Evolutionary conservation across 1,140 invertebrate species (phyloP), one percentile per base, ranked within the genome.

Genomic region (Drosophila parabipectinata): DNA sequence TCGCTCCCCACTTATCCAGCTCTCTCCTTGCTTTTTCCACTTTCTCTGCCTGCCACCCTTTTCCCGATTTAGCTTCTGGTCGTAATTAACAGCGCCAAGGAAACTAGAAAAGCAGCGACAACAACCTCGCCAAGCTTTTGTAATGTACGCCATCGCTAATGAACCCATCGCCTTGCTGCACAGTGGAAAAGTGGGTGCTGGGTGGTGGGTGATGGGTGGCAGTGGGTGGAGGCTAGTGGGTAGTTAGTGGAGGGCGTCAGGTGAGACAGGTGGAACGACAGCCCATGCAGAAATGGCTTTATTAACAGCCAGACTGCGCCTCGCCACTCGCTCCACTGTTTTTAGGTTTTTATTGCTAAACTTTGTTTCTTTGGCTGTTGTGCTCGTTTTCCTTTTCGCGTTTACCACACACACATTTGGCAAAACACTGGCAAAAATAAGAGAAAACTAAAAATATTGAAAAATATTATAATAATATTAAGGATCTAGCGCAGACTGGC

Each of bases 341-440:
- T 87, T 87, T 87, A 63, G 78, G 88, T 88, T 87, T 85, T 87
- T 87, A 87, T 87, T 87, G 83, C 83, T 76, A 82, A 88, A 87
- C 78, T 87, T 87, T 88, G 83, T 82, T 85, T 74, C 82, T 60
- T 52, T 57, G 53, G 56, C 73, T 74, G 30, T 58, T 76, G 14
- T 18, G 56, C 10, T 32, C 21, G 39, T 59, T 58, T 77, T 37
- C 28, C 55, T 45, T 67, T 79, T 57, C 32, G 30, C 58, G 14
- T 45, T 75, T 30, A 61, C 51, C 59, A 72, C 72, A 51, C 58
- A 51, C 58, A 68, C 67, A 77, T 78, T 83, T 67, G 74, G 44
- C 53, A 44, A 21, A 10, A 47, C 47, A 61, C 64, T 69, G 32
- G 0, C 10, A 41, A 41, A 75, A 72, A 39, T 21, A 4, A 4